Evolutionary conservation across 1,140 invertebrate genomes (phyloP).

Genomic region (Aporrectodea caliginosa): DNA sequence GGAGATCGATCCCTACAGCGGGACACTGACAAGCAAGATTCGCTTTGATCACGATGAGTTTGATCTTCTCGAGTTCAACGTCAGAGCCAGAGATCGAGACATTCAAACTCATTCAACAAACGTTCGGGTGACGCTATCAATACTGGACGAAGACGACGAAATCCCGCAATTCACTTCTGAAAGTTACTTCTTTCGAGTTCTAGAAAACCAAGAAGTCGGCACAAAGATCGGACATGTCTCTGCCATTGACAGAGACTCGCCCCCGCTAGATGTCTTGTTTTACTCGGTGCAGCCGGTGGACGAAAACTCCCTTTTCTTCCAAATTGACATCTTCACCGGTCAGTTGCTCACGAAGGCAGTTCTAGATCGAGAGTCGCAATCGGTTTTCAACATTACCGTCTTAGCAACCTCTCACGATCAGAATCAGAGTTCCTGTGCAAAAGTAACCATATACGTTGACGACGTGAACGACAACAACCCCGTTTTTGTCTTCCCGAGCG

Average conservation of each 20-base stretch:
- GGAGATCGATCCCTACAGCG: background rate
- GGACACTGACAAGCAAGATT: background rate
- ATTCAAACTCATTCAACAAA: background rate
- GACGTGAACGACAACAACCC: slow-evolving; percentile 10
- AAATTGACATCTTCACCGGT: background rate
- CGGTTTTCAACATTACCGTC: background rate
- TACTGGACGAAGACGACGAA: background rate
- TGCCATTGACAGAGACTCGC: background rate
- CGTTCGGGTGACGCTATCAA: background rate
- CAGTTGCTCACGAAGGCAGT: background rate
- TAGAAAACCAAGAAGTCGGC: background rate
- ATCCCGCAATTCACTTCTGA: background rate
- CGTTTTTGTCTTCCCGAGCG: background rate
- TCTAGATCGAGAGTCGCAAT: background rate
- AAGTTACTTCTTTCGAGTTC: background rate
- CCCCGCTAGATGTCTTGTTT: background rate
- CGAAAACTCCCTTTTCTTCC: background rate
- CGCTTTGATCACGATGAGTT: background rate
- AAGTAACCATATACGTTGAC: background rate
- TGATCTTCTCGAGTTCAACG: background rate
- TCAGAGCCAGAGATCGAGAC: background rate
- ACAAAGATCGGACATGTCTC: background rate
- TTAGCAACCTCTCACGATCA: background rate
- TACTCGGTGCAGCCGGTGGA: background rate
- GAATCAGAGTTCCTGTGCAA: background rate